Evolutionary conservation across 2,888 invertebrate genomes (phyloP).

Genomic region (Orthonychiurus folsomi): DNA sequence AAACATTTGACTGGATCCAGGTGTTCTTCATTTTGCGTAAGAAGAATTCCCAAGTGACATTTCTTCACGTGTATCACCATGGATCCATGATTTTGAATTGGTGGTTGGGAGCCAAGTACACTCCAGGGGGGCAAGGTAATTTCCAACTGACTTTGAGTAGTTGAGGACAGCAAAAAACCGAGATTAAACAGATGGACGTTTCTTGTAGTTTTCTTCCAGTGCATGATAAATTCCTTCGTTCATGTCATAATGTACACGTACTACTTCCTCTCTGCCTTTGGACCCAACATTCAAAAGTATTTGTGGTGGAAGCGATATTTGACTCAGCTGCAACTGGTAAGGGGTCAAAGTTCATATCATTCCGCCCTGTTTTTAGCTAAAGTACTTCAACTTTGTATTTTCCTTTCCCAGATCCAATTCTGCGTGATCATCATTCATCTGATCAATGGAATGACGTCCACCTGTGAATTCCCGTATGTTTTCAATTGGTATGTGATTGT

Average conservation of each 20-base stretch:
- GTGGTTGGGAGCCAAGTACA: slow-evolving; percentile 48
- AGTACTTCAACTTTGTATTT: no score
- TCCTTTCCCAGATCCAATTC: slow-evolving; percentile 45
- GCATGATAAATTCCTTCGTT: slow-evolving; percentile 47
- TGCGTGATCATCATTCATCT: slow-evolving; percentile 44
- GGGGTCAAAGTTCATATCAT: no score
- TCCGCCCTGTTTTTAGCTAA: no score
- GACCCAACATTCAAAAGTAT: slow-evolving; percentile 47
- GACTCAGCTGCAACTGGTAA: slow-evolving; percentile 48
- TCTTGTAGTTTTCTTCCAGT: slow-evolving; percentile 41
- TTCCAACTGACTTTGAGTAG: slow-evolving; percentile 7
- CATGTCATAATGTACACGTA: slow-evolving; percentile 49
- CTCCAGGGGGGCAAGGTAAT: slow-evolving; percentile 45
- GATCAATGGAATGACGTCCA: slow-evolving; percentile 43
- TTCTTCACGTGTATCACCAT: slow-evolving; percentile 78
- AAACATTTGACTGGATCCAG: no score
- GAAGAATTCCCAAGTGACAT: slow-evolving; percentile 73
- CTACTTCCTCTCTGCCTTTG: slow-evolving; percentile 47
- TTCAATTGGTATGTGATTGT: slow-evolving; percentile 46
- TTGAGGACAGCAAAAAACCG: not conserved
- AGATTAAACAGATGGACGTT: not conserved
- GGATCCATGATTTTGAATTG: slow-evolving; percentile 48
- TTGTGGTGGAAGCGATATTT: slow-evolving; percentile 50
- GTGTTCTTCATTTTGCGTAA: slow-evolving; percentile 73
- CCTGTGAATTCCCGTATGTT: slow-evolving; percentile 46